A percentile compares a stretch with the other conserved stretches of the same genome.
Evolutionary conservation across 2,113 vertebrate species (phyloP).

Genomic region (Actinemys pallida): DNA sequence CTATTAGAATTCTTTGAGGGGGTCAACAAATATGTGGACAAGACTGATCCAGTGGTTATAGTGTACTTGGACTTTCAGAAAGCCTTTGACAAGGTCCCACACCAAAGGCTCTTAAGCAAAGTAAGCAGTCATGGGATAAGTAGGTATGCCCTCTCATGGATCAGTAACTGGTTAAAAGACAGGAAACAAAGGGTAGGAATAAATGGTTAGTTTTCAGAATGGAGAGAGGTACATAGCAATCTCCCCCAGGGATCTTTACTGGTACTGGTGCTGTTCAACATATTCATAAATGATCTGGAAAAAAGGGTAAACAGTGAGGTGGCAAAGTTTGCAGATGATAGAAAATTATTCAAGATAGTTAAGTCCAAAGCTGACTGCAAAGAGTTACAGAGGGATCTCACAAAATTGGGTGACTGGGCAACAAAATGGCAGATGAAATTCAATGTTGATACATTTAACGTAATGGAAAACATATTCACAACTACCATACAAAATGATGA

Average conservation of each 20-base stretch:
- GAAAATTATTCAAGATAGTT: neutral
- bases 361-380: neutral
- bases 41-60: neutral
- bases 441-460: neutral
- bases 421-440: neutral
- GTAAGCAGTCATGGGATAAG: neutral
- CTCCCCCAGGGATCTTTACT: neutral
- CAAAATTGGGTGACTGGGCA: neutral
- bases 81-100: neutral
- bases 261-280: neutral
- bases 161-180: neutral
- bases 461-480: neutral
- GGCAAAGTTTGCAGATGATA: neutral
- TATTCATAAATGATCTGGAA: neutral
- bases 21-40: neutral
- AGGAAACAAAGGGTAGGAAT: neutral
- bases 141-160: neutral
- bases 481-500: neutral
- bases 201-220: neutral
- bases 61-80: neutral
- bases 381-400: neutral
- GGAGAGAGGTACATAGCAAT: neutral
- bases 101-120: neutral
- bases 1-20: neutral
- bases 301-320: neutral